phyloP scores from a whole-genome alignment of 2,113 vertebrate species.

The Zingel zingel region DNA sequence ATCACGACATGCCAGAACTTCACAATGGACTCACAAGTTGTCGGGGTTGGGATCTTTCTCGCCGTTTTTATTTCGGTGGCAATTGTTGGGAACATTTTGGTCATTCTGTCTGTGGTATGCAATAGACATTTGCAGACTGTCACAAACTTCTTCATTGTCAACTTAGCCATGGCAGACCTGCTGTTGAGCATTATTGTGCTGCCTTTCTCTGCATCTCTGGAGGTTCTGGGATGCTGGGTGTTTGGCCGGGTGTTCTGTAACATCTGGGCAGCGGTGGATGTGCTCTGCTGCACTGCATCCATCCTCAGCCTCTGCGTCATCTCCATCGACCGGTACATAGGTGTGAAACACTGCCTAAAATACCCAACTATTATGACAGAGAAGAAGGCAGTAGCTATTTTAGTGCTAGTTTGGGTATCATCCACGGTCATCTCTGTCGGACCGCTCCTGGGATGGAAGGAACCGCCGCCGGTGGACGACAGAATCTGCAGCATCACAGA shows the following conservation, averaged over 20 bases:
- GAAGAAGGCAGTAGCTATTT: conserved; percentile 90
- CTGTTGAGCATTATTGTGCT: conserved; percentile 93
- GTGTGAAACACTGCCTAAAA: conserved; percentile 95
- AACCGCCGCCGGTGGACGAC: conserved; percentile 91
- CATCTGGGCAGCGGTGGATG: conserved; percentile 98
- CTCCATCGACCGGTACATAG: conserved; percentile 97
- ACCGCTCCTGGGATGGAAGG: conserved; percentile 97
- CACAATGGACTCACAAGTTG: conserved; percentile 86
- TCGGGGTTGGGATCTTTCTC: conserved; percentile 91
- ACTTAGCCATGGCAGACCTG: conserved; percentile 96
- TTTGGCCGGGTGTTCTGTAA: conserved; percentile 97
- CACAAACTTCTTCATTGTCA: conserved; percentile 98
- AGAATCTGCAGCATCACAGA: conserved; percentile 95
- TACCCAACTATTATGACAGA: conserved; percentile 98
- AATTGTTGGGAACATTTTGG: conserved; percentile 96
- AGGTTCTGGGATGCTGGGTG: conserved; percentile 96
- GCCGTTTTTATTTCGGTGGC: conserved; percentile 92
- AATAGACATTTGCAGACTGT: conserved; percentile 96
- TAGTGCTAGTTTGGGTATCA: conserved; percentile 92
- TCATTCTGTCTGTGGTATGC: conserved; percentile 96
- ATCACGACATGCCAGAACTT: conserved; percentile 82
- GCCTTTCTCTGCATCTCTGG: conserved; percentile 96
- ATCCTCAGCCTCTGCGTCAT: conserved; percentile 99
- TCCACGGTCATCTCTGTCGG: conserved; percentile 96
- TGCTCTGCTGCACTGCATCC: conserved; percentile 97